Evolutionary conservation across 92 coral and sea anemone species (phyloP).

Genomic region (Parazoanthus atlanticus): DNA sequence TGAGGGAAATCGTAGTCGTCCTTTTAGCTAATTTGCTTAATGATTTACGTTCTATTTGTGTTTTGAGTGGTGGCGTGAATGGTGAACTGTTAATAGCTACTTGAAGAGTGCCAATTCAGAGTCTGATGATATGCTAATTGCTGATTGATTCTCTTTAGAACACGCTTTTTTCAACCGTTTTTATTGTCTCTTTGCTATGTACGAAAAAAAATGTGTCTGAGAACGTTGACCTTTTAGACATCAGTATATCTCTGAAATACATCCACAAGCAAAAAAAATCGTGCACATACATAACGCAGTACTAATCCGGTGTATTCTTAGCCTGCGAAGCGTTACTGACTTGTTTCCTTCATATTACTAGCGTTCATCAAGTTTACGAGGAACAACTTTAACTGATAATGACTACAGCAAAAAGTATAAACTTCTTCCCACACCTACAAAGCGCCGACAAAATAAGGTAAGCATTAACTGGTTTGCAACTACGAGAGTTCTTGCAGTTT

Average conservation of each 20-base stretch:
- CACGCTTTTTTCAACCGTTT: not conserved
- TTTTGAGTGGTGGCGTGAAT: conserved; percentile 28
- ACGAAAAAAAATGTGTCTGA: conserved; percentile 6
- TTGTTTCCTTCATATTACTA: not conserved
- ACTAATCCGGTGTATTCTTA: conserved; percentile 15
- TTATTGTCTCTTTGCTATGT: conserved; percentile 2
- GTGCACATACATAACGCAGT: not conserved
- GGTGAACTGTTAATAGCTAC: conserved; percentile 15
- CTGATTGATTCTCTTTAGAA: not conserved
- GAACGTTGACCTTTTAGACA: not conserved
- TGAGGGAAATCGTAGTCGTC: not conserved
- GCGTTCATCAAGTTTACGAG: conserved; percentile 42
- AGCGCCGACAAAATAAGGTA: conserved; percentile 87
- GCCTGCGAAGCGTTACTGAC: conserved; percentile 5
- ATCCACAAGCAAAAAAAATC: not conserved
- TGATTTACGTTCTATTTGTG: conserved; percentile 23
- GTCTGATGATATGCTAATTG: conserved; percentile 6
- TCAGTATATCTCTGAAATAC: not conserved
- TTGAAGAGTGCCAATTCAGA: conserved; percentile 15
- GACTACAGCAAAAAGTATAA: conserved; percentile 83
- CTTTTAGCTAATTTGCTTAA: not conserved
- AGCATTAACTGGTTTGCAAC: not conserved
- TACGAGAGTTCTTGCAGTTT: not conserved
- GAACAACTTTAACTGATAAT: conserved; percentile 45
- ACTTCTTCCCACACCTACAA: conserved; percentile 80